These are phyloP conservation scores for Morpho deidamia DNA, from an alignment of 2,888 invertebrate species.

Conservation along the genomic window DNA sequence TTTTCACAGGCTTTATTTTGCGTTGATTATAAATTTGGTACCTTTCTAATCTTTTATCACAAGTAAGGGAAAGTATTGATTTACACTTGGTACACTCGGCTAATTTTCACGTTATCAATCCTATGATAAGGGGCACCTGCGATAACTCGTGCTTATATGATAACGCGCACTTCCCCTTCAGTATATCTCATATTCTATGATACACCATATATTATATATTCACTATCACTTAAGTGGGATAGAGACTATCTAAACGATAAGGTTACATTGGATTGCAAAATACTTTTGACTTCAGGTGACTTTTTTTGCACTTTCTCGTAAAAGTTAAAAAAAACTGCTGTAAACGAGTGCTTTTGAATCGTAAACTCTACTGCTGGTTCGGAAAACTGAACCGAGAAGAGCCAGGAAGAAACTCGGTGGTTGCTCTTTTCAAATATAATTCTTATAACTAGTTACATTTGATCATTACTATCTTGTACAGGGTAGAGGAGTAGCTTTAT, in stretches of 20 bases:
- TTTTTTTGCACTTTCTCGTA: background rate
- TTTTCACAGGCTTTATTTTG: too few species aligned
- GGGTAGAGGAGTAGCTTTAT: too few species aligned
- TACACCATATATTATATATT: conserved; percentile 13
- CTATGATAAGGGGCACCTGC: conserved; percentile 57
- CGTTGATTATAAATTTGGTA: background rate
- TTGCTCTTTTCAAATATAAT: too few species aligned
- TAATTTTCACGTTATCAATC: conserved; percentile 63
- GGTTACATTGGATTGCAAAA: background rate
- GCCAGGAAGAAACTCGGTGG: too few species aligned
- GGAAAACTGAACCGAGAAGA: too few species aligned
- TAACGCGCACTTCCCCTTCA: conserved; percentile 56
- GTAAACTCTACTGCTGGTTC: too few species aligned
- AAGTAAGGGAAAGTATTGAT: conserved; percentile 60
- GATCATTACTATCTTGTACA: too few species aligned
- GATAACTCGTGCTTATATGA: conserved; percentile 49
- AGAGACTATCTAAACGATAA: background rate
- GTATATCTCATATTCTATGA: conserved; percentile 39
- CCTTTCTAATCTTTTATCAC: conserved; percentile 2
- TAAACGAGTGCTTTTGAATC: too few species aligned
- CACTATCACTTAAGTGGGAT: conserved; percentile 14
- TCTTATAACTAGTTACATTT: too few species aligned
- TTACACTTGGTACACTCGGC: conserved; percentile 43
- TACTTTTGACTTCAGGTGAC: background rate
- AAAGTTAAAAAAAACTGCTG: too few species aligned